phyloP scores from a whole-genome alignment of 2,113 vertebrate species.

The Gracilinanus agilis region DNA sequence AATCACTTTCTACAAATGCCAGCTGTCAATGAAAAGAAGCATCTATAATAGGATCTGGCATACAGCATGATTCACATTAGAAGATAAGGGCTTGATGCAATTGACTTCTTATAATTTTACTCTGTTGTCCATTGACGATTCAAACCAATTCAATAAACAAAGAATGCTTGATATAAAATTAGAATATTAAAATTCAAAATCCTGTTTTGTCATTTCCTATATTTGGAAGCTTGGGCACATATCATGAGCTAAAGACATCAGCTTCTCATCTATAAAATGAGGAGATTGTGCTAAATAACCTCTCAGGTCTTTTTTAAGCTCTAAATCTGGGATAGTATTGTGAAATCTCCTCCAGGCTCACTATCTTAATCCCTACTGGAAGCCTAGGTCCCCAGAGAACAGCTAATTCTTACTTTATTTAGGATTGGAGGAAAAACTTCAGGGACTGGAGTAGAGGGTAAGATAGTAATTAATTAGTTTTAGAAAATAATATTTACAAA shows the following conservation, averaged over 20 bases:
- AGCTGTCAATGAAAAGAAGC: neutral
- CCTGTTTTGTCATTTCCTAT: neutral
- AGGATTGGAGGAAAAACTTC: neutral
- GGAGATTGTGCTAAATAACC: neutral
- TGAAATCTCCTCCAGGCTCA: neutral
- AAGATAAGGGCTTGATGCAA: neutral
- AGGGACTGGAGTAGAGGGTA: neutral
- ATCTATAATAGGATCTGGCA: neutral
- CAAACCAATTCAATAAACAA: neutral
- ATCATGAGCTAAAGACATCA: neutral
- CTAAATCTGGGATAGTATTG: neutral
- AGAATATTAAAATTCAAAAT: neutral
- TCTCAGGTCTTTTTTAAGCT: neutral
- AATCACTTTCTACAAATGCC: neutral
- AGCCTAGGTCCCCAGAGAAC: neutral
- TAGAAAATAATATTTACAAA: neutral
- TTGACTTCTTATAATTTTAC: neutral
- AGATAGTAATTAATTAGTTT: neutral
- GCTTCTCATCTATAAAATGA: neutral
- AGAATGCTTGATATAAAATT: neutral
- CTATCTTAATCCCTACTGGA: neutral
- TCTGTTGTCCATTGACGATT: neutral
- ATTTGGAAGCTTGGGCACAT: neutral
- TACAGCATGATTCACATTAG: neutral
- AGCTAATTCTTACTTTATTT: neutral